Evolutionary conservation across 2,113 vertebrate species (phyloP).

Genomic region (human (Homo sapiens)): DNA sequence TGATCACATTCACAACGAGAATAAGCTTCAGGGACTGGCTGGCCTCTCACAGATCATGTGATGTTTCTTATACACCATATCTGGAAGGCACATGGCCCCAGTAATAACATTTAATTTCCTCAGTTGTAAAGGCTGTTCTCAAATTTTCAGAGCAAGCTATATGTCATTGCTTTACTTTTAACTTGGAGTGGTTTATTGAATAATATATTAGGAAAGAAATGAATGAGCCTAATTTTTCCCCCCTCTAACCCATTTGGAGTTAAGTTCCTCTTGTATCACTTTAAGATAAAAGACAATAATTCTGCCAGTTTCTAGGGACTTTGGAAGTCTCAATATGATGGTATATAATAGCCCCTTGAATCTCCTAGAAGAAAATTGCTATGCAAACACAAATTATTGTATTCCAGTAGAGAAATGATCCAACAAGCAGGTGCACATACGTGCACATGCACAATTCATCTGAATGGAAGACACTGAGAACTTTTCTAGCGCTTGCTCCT

Average conservation of each 20-base stretch:
- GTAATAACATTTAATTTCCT: neutral
- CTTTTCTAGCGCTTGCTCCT: neutral
- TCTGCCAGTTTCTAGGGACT: neutral
- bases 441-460: neutral
- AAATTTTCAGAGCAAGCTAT: neutral
- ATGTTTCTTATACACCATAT: neutral
- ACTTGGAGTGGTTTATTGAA: neutral
- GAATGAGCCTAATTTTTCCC: neutral
- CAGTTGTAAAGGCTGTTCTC: neutral
- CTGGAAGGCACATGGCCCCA: neutral
- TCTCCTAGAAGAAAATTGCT: conserved; percentile 4
- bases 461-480: neutral
- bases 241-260: neutral
- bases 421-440: neutral
- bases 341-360: neutral
- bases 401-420: neutral
- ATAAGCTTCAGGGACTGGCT: neutral
- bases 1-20: neutral
- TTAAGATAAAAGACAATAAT: neutral
- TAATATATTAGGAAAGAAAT: neutral
- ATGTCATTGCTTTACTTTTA: neutral
- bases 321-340: neutral
- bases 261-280: neutral
- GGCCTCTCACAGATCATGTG: neutral
- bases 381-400: neutral